Evolutionary conservation across 2,888 invertebrate genomes (phyloP).

Genomic region (Chironomus riparius): DNA sequence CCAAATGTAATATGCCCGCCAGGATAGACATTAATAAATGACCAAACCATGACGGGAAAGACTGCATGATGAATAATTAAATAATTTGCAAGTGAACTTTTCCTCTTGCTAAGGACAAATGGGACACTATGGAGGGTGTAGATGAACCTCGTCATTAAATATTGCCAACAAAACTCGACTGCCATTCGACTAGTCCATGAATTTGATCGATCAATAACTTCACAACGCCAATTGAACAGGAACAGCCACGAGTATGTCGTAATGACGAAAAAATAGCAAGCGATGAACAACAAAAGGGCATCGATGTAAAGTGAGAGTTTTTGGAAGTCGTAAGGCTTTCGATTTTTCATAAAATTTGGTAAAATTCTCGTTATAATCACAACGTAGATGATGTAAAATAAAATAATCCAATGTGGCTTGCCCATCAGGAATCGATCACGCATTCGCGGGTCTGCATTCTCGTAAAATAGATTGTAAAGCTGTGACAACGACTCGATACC

Average conservation of each 20-base stretch:
- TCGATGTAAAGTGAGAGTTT: background rate
- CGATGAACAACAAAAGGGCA: background rate
- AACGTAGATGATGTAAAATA: background rate
- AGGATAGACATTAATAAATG: background rate
- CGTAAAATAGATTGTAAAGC: background rate
- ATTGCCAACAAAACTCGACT: background rate
- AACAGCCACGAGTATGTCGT: background rate
- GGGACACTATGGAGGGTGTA: background rate
- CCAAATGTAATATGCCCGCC: background rate
- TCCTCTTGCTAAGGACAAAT: background rate
- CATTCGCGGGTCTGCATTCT: background rate
- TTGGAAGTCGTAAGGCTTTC: background rate
- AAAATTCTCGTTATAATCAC: background rate
- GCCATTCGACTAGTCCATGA: background rate
- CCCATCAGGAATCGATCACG: background rate
- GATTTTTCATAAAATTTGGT: background rate
- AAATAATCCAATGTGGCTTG: background rate
- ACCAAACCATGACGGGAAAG: background rate
- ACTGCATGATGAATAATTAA: background rate
- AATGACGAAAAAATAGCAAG: background rate
- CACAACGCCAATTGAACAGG: background rate
- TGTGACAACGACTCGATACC: background rate
- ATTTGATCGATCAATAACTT: background rate
- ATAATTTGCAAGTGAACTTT: background rate
- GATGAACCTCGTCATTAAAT: background rate